A percentile compares a stretch with the other conserved stretches of the same genome.
phyloP scores from a whole-genome alignment of 2,888 invertebrate genomes.

The Archips crataeganus region DNA sequence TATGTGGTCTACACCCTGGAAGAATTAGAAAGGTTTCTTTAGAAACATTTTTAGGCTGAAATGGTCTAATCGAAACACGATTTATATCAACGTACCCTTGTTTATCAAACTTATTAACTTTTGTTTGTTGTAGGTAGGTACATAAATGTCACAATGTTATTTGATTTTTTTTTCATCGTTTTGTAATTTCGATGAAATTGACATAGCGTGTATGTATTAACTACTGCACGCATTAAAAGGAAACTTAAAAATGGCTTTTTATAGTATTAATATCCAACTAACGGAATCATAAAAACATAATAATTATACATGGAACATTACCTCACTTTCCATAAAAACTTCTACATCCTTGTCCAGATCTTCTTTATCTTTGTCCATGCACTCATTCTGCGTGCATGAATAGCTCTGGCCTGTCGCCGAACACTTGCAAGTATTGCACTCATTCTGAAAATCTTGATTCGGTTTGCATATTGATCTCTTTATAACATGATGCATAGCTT shows the following conservation, averaged over 20 bases:
- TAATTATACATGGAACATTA: slow-evolving; percentile 47
- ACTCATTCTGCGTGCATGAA: slow-evolving; percentile 81
- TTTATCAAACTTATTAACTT: too few species aligned
- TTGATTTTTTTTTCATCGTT: too few species aligned
- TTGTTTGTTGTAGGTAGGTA: too few species aligned
- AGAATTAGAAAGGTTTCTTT: background rate
- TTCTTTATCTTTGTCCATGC: slow-evolving; percentile 62
- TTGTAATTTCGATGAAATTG: too few species aligned
- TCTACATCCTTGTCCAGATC: slow-evolving; percentile 69
- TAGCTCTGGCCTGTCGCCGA: slow-evolving; percentile 78
- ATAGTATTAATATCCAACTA: too few species aligned
- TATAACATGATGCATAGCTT: slow-evolving; percentile 45
- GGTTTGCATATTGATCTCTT: slow-evolving; percentile 76
- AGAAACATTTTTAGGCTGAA: background rate
- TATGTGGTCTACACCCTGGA: slow-evolving; percentile 71
- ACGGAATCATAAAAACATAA: background rate
- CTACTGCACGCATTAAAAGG: too few species aligned
- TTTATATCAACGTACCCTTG: too few species aligned
- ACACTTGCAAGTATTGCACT: slow-evolving; percentile 86
- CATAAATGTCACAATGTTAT: too few species aligned
- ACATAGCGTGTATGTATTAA: too few species aligned
- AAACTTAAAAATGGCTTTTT: too few species aligned
- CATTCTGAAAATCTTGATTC: slow-evolving; percentile 74
- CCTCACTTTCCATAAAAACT: slow-evolving; percentile 75
- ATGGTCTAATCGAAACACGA: background rate